Percentiles rank a stretch among this genome's conserved stretches.
phyloP scores from a whole-genome alignment of 1,140 invertebrate genomes.

The Papilio glaucus region DNA sequence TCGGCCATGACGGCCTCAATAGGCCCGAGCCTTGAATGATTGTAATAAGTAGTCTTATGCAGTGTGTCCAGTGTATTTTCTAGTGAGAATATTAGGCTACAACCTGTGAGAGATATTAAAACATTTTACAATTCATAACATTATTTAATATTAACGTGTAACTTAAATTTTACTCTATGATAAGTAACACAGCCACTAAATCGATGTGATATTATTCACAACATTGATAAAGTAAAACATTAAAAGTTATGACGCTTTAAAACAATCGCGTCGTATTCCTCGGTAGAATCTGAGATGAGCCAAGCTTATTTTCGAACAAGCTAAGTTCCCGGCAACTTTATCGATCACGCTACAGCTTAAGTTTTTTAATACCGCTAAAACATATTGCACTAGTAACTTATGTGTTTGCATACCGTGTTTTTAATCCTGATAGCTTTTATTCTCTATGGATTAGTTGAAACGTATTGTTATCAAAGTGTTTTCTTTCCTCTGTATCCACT shows the following conservation, averaged over 20 bases:
- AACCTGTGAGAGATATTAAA: too few species aligned
- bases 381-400: not conserved
- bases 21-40: too few species aligned
- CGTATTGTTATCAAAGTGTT: not conserved
- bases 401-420: not conserved
- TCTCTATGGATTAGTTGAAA: not conserved
- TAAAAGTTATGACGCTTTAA: constrained; percentile 9
- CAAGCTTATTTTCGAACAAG: constrained; percentile 9
- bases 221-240: not conserved
- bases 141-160: not conserved
- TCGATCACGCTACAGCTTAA: not conserved
- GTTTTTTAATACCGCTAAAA: constrained; percentile 23
- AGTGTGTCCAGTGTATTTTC: too few species aligned
- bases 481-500: too few species aligned
- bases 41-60: too few species aligned
- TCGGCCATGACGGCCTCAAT: too few species aligned
- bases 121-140: too few species aligned
- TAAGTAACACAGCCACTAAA: not conserved
- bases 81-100: too few species aligned
- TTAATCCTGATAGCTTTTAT: not conserved
- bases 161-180: not conserved
- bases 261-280: not conserved
- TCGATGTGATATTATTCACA: not conserved
- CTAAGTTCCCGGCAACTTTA: constrained; percentile 23
- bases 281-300: constrained; percentile 7